Conservation (phyloP, 1,140 invertebrate genomes). For the Neuroterus valhalla region DNA sequence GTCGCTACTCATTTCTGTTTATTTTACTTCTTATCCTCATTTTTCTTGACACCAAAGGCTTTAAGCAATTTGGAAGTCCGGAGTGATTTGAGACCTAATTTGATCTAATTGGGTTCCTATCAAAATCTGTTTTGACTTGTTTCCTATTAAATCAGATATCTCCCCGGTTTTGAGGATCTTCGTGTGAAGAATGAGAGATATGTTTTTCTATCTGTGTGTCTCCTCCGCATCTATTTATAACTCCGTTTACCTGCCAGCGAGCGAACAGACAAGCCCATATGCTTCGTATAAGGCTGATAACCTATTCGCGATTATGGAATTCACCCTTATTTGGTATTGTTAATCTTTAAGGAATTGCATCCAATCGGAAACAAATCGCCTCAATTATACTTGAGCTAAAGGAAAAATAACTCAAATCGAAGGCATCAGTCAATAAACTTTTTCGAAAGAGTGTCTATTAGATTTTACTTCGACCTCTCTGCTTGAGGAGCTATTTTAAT, state of each 20-base stretch:
- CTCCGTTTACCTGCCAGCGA: constrained; percentile 8
- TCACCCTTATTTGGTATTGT: no score
- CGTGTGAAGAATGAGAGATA: neutral
- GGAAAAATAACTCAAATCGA: constrained; percentile 74
- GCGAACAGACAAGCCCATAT: neutral
- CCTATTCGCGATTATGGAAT: no score
- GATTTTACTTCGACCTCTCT: constrained; percentile 43
- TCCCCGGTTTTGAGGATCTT: no score
- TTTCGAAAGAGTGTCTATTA: constrained; percentile 72
- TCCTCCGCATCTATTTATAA: constrained; percentile 9
- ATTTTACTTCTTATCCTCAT: constrained; percentile 39
- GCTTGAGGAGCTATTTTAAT: neutral
- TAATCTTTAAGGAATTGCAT: no score
- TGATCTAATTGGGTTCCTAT: no score
- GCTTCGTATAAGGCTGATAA: neutral
- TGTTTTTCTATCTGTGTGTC: neutral
- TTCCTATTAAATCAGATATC: no score
- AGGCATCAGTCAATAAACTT: constrained; percentile 75
- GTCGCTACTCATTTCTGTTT: constrained; percentile 43
- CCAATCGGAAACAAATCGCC: constrained; percentile 56
- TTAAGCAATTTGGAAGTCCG: no score
- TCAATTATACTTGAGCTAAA: constrained; percentile 60
- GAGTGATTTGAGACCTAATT: no score
- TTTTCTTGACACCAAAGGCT: no score
- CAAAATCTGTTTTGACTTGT: no score